A percentile compares a stretch with the other conserved stretches of the same genome.
Conservation (phyloP, 1,140 invertebrate genomes). For the Pomacea maculata region DNA sequence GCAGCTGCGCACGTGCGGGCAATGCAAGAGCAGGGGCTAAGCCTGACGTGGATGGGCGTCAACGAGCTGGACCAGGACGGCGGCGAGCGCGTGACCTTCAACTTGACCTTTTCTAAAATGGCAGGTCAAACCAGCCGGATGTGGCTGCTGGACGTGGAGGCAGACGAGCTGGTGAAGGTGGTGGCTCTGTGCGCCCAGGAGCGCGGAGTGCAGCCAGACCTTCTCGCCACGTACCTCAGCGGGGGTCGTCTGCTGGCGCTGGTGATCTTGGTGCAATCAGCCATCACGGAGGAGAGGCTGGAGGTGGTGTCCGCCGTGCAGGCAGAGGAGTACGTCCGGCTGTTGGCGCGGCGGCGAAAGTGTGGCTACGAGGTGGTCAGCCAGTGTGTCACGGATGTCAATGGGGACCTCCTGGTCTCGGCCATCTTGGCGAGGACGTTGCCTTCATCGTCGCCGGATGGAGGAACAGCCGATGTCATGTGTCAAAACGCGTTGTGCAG, state of each 20-base stretch:
- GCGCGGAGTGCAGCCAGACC: neutral
- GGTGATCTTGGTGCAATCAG: neutral
- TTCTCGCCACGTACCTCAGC: neutral
- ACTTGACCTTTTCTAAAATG: slow-evolving; percentile 1
- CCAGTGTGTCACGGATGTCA: slow-evolving; percentile 8
- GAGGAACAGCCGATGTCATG: too few relatives aligned
- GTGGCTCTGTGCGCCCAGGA: neutral
- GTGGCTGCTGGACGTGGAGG: neutral
- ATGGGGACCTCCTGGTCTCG: slow-evolving; percentile 2
- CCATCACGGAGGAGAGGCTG: neutral
- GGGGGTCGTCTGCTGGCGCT: neutral
- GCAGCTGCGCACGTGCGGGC: slow-evolving; percentile 9
- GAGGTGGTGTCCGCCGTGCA: slow-evolving; percentile 1
- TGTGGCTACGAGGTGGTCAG: slow-evolving; percentile 8
- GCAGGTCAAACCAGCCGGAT: neutral
- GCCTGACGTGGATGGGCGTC: neutral
- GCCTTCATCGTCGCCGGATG: too few relatives aligned
- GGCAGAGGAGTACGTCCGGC: neutral
- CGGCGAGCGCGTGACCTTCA: neutral
- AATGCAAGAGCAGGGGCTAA: slow-evolving; percentile 23
- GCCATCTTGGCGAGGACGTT: slow-evolving; percentile 10
- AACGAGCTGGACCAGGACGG: neutral
- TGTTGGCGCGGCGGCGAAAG: slow-evolving; percentile 2
- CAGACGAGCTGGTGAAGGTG: neutral
- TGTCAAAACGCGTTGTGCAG: too few relatives aligned